These are phyloP conservation scores for Gymnobelideus leadbeateri DNA, from an alignment of 2,113 vertebrate species.

Conservation along the genomic window DNA sequence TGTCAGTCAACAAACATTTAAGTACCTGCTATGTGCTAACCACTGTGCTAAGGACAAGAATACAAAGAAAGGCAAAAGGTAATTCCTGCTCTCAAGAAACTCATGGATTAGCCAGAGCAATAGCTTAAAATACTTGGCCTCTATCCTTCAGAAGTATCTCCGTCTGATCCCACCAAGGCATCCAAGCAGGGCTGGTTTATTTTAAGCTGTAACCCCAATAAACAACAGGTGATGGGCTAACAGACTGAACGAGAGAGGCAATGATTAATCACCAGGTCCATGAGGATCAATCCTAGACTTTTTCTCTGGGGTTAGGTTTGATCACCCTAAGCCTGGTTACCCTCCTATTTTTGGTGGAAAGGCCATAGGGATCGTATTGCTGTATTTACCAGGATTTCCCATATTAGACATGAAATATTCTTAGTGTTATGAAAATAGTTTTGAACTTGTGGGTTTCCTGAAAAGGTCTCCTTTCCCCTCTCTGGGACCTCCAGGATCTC, in stretches of 20 bases:
- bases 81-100: neutral
- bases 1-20: no score
- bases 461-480: neutral
- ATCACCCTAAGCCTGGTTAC: neutral
- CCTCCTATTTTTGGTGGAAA: neutral
- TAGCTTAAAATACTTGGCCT: constrained; percentile 30
- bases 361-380: neutral
- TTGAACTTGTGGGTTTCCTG: neutral
- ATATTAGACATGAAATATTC: neutral
- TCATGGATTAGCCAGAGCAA: neutral
- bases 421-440: neutral
- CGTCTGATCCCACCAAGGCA: constrained; percentile 1
- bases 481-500: neutral
- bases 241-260: constrained; percentile 42
- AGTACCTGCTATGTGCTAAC: no score
- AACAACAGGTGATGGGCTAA: neutral
- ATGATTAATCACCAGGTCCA: constrained; percentile 28
- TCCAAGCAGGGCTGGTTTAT: neutral
- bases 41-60: no score
- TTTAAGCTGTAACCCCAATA: constrained; percentile 20
- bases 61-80: no score
- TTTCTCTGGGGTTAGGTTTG: constrained; percentile 21
- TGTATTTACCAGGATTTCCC: neutral
- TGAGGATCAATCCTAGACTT: constrained; percentile 4
- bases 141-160: constrained; percentile 26